Percentiles rank a stretch among this genome's conserved stretches.
These are phyloP conservation scores for Lepidochitona cinerea DNA, from an alignment of 2,888 invertebrate genomes.

Conservation along the genomic window DNA sequence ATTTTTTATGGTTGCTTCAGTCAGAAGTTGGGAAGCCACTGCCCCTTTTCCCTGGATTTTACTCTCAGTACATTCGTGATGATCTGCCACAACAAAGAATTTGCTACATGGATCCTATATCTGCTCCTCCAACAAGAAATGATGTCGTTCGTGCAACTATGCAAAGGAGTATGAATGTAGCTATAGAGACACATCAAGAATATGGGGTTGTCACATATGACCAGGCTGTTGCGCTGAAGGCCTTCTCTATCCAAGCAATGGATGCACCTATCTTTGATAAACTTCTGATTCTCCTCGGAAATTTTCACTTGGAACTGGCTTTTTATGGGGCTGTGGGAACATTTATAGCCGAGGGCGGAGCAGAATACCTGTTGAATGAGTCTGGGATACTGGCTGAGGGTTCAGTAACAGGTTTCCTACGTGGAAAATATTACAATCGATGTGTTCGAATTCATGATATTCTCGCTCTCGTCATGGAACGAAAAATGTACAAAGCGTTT, in stretches of 20 bases:
- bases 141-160: constrained; percentile 25
- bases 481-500: constrained; percentile 6
- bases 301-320: constrained; percentile 4
- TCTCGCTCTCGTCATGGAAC: constrained; percentile 13
- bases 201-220: constrained; percentile 26
- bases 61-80: constrained; percentile 10
- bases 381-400: constrained; percentile 22
- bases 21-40: constrained; percentile 11
- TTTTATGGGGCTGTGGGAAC: constrained; percentile 24
- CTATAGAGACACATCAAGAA: constrained; percentile 19
- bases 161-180: constrained; percentile 14
- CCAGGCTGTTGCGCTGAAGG: constrained; percentile 21
- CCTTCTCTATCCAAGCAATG: constrained; percentile 22
- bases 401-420: constrained; percentile 5
- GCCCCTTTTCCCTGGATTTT: constrained; percentile 17
- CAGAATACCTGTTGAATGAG: constrained; percentile 19
- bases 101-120: constrained; percentile 24
- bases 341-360: constrained; percentile 12
- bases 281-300: constrained; percentile 17
- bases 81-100: constrained; percentile 16
- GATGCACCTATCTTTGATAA: constrained; percentile 19
- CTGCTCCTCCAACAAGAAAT: constrained; percentile 18
- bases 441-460: constrained; percentile 20
- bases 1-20: constrained; percentile 10
- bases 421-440: constrained; percentile 18